phyloP scores from a whole-genome alignment of 2,888 invertebrate genomes.

The Herminia tarsipennalis region DNA sequence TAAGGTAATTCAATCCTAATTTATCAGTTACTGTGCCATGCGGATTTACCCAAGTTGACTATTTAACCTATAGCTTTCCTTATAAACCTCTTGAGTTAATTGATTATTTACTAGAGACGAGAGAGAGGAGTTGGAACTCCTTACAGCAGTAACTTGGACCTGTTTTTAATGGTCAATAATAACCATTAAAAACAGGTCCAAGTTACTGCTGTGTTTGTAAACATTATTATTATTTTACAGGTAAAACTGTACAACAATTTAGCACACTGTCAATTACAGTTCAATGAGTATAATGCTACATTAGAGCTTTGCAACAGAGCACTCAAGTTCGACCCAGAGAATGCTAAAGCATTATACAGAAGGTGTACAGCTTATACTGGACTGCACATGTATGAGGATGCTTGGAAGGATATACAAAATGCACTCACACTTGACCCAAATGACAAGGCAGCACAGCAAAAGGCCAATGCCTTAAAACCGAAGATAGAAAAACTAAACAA shows the following conservation, averaged over 20 bases:
- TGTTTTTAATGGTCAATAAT: too few species aligned
- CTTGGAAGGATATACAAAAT: conserved; percentile 85
- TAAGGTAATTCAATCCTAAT: conserved; percentile 56
- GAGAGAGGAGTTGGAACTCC: background rate
- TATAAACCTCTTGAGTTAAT: too few species aligned
- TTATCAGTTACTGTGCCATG: background rate
- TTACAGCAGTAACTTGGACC: background rate
- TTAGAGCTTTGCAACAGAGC: conserved; percentile 91
- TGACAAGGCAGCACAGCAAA: conserved; percentile 87
- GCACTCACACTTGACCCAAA: conserved; percentile 87
- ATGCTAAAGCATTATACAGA: conserved; percentile 95
- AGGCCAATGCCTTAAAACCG: conserved; percentile 83
- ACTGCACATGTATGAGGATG: conserved; percentile 88
- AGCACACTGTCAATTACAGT: conserved; percentile 91
- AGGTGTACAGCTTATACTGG: conserved; percentile 90
- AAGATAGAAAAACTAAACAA: conserved; percentile 86
- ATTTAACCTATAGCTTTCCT: too few species aligned
- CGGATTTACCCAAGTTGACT: too few species aligned
- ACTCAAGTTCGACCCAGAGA: conserved; percentile 90
- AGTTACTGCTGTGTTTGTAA: too few species aligned
- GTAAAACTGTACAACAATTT: conserved; percentile 92
- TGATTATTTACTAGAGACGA: background rate
- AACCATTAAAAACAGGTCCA: too few species aligned
- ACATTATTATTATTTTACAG: conserved; percentile 57
- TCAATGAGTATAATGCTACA: conserved; percentile 88